Conservation (phyloP, 53 echinoderm and acorn worm genomes). For the Zoroaster sp. region DNA sequence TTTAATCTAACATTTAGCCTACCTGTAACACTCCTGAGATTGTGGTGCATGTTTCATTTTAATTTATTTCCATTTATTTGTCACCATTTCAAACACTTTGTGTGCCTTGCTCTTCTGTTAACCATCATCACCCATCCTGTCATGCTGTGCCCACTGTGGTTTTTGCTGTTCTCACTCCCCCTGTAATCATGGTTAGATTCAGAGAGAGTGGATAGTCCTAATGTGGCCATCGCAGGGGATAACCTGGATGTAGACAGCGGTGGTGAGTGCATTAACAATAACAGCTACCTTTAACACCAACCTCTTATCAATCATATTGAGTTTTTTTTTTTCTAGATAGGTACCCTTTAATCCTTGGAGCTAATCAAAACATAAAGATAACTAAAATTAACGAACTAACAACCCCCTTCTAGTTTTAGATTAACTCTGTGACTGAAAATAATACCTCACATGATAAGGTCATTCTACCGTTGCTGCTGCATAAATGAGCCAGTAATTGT, state of each 20-base stretch:
- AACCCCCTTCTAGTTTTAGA: not conserved
- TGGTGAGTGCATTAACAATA: slow-evolving; percentile 35
- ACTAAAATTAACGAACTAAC: not conserved
- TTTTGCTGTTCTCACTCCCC: slow-evolving; percentile 32
- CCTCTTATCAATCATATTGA: not conserved
- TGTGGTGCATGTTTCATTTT: not conserved
- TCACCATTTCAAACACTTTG: not conserved
- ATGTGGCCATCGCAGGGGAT: slow-evolving; percentile 6
- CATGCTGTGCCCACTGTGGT: slow-evolving; percentile 26
- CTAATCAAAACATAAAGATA: not conserved
- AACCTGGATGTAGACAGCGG: slow-evolving; percentile 44
- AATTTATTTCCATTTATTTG: not conserved
- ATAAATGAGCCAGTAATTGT: too few relatives aligned
- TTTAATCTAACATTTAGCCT: too few relatives aligned
- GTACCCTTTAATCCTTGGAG: too few relatives aligned
- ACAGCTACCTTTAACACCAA: not conserved
- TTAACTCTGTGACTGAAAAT: too few relatives aligned
- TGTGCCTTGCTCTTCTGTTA: slow-evolving; percentile 46
- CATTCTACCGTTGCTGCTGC: too few relatives aligned
- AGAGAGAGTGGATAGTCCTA: slow-evolving; percentile 46
- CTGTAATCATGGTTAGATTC: slow-evolving; percentile 24
- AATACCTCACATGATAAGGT: too few relatives aligned
- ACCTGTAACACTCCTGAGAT: not conserved
- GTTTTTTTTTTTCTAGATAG: not conserved
- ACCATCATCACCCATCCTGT: slow-evolving; percentile 36